Evolutionary conservation across 2,888 invertebrate genomes (phyloP), one percentile per base, ranked within the genome.

Genomic region (Chymomyza fuscimana): DNA sequence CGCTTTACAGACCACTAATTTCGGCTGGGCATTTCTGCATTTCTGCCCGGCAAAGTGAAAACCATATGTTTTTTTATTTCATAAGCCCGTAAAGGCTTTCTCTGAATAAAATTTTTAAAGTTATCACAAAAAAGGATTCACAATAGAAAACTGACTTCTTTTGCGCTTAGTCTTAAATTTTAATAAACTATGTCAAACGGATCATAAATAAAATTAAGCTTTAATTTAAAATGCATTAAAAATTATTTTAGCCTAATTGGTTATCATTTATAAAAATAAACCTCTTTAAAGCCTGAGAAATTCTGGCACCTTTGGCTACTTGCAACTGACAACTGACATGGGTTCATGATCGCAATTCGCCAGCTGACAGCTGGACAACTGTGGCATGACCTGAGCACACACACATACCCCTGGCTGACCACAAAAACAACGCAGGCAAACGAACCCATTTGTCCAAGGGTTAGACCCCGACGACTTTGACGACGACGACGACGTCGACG

Each of bases 291-390:
- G 40, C 40, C 40, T 80, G 82, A 63, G 70, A 86, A 76, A 69
- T 84, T 50, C 59, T 46, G 22, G 58, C 64, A 63, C 32, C 40
- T 67, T 71, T 50, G 19, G 52, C 56, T 15, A 63, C 63, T 54
- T 56, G 64, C 73, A 64, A 62, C 67, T 78, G 87, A 82, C 82
- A 87, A 59, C 65, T 82, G 87, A 82, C 70, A 71, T 82, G 82
- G 82, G 82, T 82, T 72, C 40, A 36, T 22, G 51, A 61, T 72
- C 62, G 69, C 77, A 70, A 72, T 79, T 84, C 77, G 80, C 77
- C 82, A 82, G 77, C 74, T 87, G 82, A 83, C 88, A 87, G 81
- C 78, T 71, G 83, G 69, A 50, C 73, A 77, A 69, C 73, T 76
- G 71, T 76, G 32, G 60, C 12, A 56, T 46, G 65, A 56, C 50